Evolutionary conservation across 2,888 invertebrate species (phyloP).

Genomic region (Nebria brevicollis): DNA sequence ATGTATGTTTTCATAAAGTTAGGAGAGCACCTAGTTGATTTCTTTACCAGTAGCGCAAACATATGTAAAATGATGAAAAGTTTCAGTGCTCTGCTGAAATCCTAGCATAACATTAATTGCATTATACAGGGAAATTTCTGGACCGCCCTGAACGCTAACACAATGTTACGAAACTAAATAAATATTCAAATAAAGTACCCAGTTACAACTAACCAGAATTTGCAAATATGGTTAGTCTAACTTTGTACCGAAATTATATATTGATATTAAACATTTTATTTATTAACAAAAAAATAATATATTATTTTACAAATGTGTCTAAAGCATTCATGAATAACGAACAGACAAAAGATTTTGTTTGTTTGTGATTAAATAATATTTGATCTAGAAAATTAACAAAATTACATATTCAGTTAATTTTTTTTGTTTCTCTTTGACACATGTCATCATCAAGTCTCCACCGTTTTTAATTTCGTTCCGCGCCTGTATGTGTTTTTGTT

Average conservation of each 20-base stretch:
- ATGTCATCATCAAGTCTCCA: conserved; percentile 27
- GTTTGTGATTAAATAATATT: not conserved
- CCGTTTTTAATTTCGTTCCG: conserved; percentile 11
- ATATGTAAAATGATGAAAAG: conserved; percentile 39
- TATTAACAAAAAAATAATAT: too few relatives aligned
- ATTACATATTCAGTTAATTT: conserved; percentile 38
- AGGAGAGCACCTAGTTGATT: not conserved
- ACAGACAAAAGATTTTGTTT: too few relatives aligned
- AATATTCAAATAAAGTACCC: conserved; percentile 35
- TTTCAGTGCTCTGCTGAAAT: conserved; percentile 14
- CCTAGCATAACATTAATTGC: conserved; percentile 27
- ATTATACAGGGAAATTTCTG: conserved; percentile 38
- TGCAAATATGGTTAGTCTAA: not conserved
- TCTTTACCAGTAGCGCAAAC: conserved; percentile 8
- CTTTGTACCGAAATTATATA: not conserved
- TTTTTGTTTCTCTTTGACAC: conserved; percentile 31
- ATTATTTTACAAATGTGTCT: too few relatives aligned
- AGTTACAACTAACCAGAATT: not conserved
- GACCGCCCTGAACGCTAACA: not conserved
- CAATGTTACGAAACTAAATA: conserved; percentile 31
- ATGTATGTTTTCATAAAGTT: not conserved
- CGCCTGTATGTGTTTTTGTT: not conserved
- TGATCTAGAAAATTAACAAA: conserved; percentile 27
- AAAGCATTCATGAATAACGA: too few relatives aligned
- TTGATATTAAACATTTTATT: too few relatives aligned